phyloP scores from a whole-genome alignment of 2,113 vertebrate genomes.

The Gobio gobio region DNA sequence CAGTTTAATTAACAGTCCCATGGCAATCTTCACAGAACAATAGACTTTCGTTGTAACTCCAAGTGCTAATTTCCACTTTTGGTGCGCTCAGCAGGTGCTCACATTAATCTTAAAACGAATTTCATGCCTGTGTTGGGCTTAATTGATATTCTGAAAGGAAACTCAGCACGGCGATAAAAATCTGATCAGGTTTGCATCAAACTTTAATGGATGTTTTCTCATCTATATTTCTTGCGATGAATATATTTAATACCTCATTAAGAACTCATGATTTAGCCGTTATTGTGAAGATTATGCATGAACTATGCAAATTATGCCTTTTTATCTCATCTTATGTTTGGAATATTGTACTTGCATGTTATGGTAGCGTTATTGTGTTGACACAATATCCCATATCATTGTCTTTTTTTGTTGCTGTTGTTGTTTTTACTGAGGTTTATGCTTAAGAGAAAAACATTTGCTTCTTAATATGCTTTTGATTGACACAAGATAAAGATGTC shows the following conservation, averaged over 20 bases:
- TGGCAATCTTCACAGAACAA: constrained; percentile 75
- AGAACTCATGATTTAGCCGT: constrained; percentile 26
- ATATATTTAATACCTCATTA: constrained; percentile 48
- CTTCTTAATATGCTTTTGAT: neutral
- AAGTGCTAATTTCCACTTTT: constrained; percentile 77
- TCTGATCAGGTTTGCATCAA: constrained; percentile 67
- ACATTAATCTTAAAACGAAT: constrained; percentile 77
- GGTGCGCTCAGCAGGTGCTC: constrained; percentile 73
- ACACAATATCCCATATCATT: neutral
- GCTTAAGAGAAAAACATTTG: too few relatives aligned
- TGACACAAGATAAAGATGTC: too few relatives aligned
- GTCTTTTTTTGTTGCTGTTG: neutral
- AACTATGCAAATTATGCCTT: neutral
- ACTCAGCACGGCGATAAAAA: constrained; percentile 67
- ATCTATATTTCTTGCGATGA: constrained; percentile 55
- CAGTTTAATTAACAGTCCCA: constrained; percentile 82
- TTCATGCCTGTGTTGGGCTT: constrained; percentile 74
- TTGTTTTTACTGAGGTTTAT: neutral
- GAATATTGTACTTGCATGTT: neutral
- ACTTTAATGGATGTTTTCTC: constrained; percentile 68
- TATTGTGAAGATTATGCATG: constrained; percentile 32
- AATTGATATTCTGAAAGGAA: constrained; percentile 75
- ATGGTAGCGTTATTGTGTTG: neutral
- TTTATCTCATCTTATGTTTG: neutral
- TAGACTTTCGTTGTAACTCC: constrained; percentile 76